Evolutionary conservation across 2,888 invertebrate genomes (phyloP), one percentile per base, ranked within the genome.

Genomic region (Meiosimyza decipiens): DNA sequence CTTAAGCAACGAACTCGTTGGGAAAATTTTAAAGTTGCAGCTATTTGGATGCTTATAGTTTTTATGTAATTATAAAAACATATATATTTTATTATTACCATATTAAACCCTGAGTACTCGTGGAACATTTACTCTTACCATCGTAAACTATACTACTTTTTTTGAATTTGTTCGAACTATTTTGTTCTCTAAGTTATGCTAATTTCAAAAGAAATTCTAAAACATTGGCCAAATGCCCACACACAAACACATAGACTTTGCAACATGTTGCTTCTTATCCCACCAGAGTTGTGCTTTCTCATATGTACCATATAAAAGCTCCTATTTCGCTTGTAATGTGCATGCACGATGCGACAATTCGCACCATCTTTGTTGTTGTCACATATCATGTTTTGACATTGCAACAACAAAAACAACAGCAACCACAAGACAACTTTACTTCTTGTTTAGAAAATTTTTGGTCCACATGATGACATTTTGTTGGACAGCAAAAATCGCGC

Each of bases 361-460:
- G 54, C 18, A 16, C 40, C 40, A 7, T 16, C 15, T 33, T 28
- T 66, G 66, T 52, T 52, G 47, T 55, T 71, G 71, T 71, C 55
- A 63, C 71, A 71, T 71, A 63, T 71, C 47, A 55, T 71, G 64
- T 71, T 64, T 71, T 71, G 64, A 71, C 71, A 64, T 50, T 22
- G 69, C 59, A 69, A 69, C n/a, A 6, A 28, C 5, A 18, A 16
- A 6, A 55, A 15, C 2, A n/a, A 40, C n/a, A 40, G 28, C n/a
- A 51, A 50, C 49, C 49, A 51, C 16, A 13, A 57, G 15, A 57
- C 16, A 55, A 55, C 4, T 18, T 28, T 13, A 28, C 22, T 22
- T 13, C 9, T 7, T 28, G 28, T 13, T 18, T 18, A 55, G 18
- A 55, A 28, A 57, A 57, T 22, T 64, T 64, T 55, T 47, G 71